Percentiles rank a stretch among this genome's conserved stretches.
These are phyloP conservation scores for Acleris sparsana DNA, from an alignment of 2,888 invertebrate genomes.

Conservation along the genomic window DNA sequence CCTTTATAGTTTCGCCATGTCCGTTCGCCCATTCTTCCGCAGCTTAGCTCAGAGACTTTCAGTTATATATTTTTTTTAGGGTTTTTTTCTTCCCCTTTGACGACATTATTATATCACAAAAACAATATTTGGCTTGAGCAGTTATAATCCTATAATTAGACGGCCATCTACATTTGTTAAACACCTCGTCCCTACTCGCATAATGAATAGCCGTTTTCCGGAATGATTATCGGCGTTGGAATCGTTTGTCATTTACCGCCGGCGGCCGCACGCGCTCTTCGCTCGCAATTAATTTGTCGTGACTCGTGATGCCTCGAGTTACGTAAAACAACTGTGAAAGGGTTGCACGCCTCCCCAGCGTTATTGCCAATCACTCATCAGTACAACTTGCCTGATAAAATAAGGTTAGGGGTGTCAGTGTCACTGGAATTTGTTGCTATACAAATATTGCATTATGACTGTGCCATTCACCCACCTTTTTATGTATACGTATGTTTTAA, in stretches of 20 bases:
- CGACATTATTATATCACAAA: too few relatives aligned
- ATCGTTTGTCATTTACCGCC: conserved; percentile 52
- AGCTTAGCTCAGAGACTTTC: too few relatives aligned
- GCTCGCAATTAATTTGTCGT: conserved; percentile 56
- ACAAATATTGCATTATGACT: neutral
- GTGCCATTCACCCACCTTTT: too few relatives aligned
- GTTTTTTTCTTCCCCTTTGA: too few relatives aligned
- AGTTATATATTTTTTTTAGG: too few relatives aligned
- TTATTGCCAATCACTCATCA: conserved; percentile 13
- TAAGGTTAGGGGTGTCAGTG: conserved; percentile 1
- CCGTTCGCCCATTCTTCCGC: too few relatives aligned
- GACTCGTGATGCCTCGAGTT: conserved; percentile 52
- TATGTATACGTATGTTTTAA: too few relatives aligned
- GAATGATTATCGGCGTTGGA: conserved; percentile 30
- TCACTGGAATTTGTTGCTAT: neutral
- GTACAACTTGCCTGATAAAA: conserved; percentile 5
- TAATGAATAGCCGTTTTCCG: neutral
- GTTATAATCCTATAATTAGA: too few relatives aligned
- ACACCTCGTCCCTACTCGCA: too few relatives aligned
- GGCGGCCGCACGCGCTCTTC: conserved; percentile 41
- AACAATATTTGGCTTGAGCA: too few relatives aligned
- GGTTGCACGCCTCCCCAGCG: conserved; percentile 41
- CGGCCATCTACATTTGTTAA: too few relatives aligned
- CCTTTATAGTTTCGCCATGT: too few relatives aligned
- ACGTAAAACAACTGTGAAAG: conserved; percentile 48